A percentile compares a stretch with the other conserved stretches of the same genome.
Conservation (phyloP, 2,888 invertebrate species). For the Belgica antarctica region DNA sequence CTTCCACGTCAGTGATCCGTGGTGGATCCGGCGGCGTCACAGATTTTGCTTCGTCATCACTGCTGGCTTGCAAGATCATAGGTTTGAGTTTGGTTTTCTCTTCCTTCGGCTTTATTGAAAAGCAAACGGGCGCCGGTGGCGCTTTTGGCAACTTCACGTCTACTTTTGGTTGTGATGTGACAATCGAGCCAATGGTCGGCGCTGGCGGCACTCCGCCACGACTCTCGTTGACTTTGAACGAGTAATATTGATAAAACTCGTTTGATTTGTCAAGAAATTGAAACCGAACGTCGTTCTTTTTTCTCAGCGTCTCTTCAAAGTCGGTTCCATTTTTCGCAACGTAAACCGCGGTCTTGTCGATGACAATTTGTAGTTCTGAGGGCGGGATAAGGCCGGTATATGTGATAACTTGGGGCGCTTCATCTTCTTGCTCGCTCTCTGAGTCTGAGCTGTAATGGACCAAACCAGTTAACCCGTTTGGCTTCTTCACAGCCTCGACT, state of each 20-base stretch:
- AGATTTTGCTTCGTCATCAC: constrained; percentile 63
- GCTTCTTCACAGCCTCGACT: constrained; percentile 43
- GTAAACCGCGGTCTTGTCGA: constrained; percentile 95
- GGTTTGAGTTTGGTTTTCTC: constrained; percentile 67
- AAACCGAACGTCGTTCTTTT: constrained; percentile 82
- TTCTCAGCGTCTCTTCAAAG: constrained; percentile 83
- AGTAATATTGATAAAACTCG: constrained; percentile 79
- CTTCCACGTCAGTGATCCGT: not conserved
- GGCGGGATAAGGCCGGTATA: constrained; percentile 62
- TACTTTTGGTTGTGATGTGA: constrained; percentile 51
- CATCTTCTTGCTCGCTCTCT: constrained; percentile 54
- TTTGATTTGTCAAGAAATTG: constrained; percentile 78
- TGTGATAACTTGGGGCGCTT: constrained; percentile 44
- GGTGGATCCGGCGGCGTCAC: not conserved
- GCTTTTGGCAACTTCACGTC: constrained; percentile 47
- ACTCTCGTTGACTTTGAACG: constrained; percentile 57
- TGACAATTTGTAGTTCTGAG: constrained; percentile 77
- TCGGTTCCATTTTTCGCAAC: constrained; percentile 93
- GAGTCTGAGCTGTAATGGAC: constrained; percentile 62
- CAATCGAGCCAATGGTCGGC: not conserved
- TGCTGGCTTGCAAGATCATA: constrained; percentile 68
- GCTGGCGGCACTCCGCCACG: not conserved
- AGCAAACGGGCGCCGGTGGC: constrained; percentile 69
- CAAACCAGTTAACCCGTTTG: constrained; percentile 55
- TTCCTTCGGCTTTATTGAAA: constrained; percentile 80